Conservation (phyloP, 2,888 invertebrate genomes). For the Netelia inedita region DNA sequence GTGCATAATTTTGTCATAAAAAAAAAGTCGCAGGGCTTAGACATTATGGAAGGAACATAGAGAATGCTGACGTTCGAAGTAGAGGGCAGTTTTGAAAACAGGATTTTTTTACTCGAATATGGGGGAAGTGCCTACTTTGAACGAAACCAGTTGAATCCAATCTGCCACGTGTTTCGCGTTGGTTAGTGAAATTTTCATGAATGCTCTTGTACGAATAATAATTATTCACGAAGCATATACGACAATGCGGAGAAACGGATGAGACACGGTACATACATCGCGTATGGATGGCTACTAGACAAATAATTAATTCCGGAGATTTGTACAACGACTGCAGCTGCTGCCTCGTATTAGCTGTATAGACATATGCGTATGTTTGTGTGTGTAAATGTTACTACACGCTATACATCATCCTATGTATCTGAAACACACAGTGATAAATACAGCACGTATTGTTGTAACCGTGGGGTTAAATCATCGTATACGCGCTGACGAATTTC, state of each 20-base stretch:
- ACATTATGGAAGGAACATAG: too few relatives aligned
- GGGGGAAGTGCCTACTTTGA: too few relatives aligned
- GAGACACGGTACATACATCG: conserved; percentile 34
- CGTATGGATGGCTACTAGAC: conserved; percentile 37
- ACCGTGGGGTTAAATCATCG: too few relatives aligned
- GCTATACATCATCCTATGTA: conserved; percentile 34
- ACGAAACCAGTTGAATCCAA: too few relatives aligned
- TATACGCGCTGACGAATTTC: too few relatives aligned
- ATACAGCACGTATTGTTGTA: too few relatives aligned
- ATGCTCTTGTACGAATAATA: conserved; percentile 44
- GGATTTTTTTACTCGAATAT: neutral
- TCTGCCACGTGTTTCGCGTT: too few relatives aligned
- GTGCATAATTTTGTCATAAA: neutral
- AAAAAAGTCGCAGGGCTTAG: neutral
- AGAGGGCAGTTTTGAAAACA: neutral
- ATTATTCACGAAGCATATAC: conserved; percentile 28
- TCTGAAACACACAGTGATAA: neutral
- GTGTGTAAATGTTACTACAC: conserved; percentile 23
- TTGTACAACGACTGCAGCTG: conserved; percentile 58
- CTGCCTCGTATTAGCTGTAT: conserved; percentile 36
- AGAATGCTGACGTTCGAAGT: neutral
- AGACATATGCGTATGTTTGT: neutral
- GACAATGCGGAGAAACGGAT: neutral
- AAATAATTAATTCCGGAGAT: conserved; percentile 63
- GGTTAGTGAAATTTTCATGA: too few relatives aligned